Evolutionary conservation across 2,888 invertebrate species (phyloP).

Genomic region (Lasioglossum vierecki): DNA sequence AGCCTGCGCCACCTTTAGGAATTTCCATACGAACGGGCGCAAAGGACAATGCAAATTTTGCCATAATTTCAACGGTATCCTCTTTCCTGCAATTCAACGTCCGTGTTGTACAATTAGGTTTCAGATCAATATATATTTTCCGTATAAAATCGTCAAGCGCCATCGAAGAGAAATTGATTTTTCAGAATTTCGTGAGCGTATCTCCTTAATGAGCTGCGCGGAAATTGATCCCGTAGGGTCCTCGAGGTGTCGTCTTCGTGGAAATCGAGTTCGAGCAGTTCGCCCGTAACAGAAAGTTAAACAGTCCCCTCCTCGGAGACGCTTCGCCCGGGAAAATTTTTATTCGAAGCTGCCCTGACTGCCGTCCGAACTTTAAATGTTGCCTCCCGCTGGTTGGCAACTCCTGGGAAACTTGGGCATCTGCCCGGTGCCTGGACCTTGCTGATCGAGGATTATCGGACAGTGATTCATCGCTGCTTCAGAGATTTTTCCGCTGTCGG

Average conservation of each 20-base stretch:
- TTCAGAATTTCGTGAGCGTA: neutral
- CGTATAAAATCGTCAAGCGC: no score
- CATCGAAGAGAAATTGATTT: neutral
- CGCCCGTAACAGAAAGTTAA: neutral
- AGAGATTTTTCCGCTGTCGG: neutral
- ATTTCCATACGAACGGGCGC: neutral
- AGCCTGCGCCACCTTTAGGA: neutral
- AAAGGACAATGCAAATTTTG: neutral
- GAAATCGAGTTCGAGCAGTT: neutral
- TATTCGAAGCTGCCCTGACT: neutral
- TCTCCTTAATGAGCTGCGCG: neutral
- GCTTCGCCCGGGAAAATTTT: slow-evolving; percentile 3
- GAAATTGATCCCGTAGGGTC: neutral
- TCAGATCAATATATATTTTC: no score
- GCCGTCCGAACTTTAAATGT: neutral
- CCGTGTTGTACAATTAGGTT: no score
- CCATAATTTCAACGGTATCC: neutral
- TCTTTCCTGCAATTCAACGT: neutral
- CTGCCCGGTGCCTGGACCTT: neutral
- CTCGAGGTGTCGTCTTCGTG: neutral
- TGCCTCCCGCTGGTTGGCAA: neutral
- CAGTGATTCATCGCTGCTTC: neutral
- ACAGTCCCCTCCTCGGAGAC: neutral
- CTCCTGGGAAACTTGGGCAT: neutral
- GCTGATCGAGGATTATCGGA: slow-evolving; percentile 4